phyloP scores from a whole-genome alignment of 2,888 invertebrate genomes.

The Drosophila buzzatii region DNA sequence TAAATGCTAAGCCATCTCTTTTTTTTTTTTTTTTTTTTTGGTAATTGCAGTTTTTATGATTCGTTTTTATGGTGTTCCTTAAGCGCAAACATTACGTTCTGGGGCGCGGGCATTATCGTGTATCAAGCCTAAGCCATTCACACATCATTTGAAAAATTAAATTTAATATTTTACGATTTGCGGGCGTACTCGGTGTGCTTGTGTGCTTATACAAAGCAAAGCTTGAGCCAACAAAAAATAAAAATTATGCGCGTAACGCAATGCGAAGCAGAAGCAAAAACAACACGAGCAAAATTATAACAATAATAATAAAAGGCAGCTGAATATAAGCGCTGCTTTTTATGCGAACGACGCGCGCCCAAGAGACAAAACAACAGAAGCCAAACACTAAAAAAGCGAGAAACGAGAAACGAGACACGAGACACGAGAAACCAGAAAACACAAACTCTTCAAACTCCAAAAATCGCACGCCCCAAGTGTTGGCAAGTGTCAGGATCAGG shows the following conservation, averaged over 20 bases:
- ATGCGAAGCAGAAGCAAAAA: constrained; percentile 48
- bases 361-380: constrained; percentile 52
- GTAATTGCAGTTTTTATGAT: constrained; percentile 56
- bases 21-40: constrained; percentile 1
- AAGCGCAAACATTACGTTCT: constrained; percentile 44
- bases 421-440: constrained; percentile 41
- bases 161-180: constrained; percentile 82
- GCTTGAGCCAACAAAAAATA: constrained; percentile 61
- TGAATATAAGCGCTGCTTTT: constrained; percentile 63
- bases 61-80: constrained; percentile 41
- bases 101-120: constrained; percentile 64
- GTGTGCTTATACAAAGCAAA: constrained; percentile 32
- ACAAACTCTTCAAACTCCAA: constrained; percentile 59
- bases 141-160: constrained; percentile 82
- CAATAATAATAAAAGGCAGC: constrained; percentile 80
- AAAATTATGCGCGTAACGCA: constrained; percentile 77
- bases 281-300: constrained; percentile 61
- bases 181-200: constrained; percentile 33
- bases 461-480: constrained; percentile 73
- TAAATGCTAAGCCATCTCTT: constrained; percentile 11
- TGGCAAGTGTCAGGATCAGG: constrained; percentile 81
- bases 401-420: constrained; percentile 17
- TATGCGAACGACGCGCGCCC: constrained; percentile 63
- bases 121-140: constrained; percentile 76
- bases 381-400: constrained; percentile 32